Evolutionary conservation across 2,797 vertebrate species (phyloP).

Genomic region (Chelon auratus): DNA sequence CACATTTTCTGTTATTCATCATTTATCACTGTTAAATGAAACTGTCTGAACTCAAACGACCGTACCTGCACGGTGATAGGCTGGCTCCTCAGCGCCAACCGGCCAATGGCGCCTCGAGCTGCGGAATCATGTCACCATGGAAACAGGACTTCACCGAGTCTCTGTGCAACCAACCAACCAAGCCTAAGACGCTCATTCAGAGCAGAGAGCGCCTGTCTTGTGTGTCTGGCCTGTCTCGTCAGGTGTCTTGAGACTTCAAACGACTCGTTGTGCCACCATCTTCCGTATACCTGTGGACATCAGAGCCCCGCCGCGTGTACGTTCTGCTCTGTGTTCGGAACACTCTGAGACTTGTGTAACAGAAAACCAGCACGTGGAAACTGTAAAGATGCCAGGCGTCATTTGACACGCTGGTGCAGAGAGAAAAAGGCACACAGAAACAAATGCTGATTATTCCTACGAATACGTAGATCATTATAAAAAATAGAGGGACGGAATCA

Average conservation of each 20-base stretch:
- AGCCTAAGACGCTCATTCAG: conserved; percentile 20
- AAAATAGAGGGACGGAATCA: no score
- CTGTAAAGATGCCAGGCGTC: not conserved
- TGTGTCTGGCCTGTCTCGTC: conserved; percentile 43
- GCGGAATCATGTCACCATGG: conserved; percentile 63
- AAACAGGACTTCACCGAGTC: conserved; percentile 64
- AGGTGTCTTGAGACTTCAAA: conserved; percentile 37
- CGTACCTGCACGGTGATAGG: conserved; percentile 45
- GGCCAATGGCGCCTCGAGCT: conserved; percentile 55
- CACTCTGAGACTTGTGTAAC: not conserved
- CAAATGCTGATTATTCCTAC: not conserved
- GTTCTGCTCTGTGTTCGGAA: not conserved
- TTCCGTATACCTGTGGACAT: conserved; percentile 24
- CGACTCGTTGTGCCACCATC: not conserved
- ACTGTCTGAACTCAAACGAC: conserved; percentile 31
- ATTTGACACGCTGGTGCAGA: not conserved
- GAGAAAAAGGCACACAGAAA: not conserved
- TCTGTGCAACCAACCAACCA: conserved; percentile 55
- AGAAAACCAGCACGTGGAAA: not conserved
- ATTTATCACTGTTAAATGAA: conserved; percentile 19
- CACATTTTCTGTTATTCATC: not conserved
- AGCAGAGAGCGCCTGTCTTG: conserved; percentile 43
- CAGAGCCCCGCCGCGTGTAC: conserved; percentile 27
- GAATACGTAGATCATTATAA: no score
- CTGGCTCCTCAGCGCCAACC: conserved; percentile 29